These are phyloP conservation scores for Zophobas atratus DNA, from an alignment of 1,140 invertebrate genomes.

Conservation along the genomic window DNA sequence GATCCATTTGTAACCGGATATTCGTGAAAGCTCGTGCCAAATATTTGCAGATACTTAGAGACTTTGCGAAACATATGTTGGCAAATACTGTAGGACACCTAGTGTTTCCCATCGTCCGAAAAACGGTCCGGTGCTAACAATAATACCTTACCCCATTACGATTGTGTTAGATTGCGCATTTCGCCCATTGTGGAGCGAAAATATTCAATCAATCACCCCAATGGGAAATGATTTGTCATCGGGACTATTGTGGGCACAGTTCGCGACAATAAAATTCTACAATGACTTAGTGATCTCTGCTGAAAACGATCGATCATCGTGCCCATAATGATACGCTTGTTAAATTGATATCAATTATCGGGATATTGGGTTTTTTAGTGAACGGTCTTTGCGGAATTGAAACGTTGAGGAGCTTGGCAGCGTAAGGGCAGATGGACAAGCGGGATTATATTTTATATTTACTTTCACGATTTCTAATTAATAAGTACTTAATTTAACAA, in stretches of 20 bases:
- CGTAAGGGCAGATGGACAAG: too few relatives aligned
- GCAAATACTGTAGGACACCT: constrained; percentile 54
- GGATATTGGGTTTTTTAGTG: constrained; percentile 19
- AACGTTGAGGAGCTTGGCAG: too few relatives aligned
- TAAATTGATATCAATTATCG: constrained; percentile 52
- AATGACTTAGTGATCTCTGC: constrained; percentile 22
- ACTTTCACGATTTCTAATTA: too few relatives aligned
- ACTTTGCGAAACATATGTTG: constrained; percentile 62
- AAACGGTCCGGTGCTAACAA: constrained; percentile 23
- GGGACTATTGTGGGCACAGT: constrained; percentile 5
- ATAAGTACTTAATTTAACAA: too few relatives aligned
- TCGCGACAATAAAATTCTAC: constrained; percentile 31
- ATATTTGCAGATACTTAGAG: constrained; percentile 62
- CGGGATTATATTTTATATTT: too few relatives aligned
- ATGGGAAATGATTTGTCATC: constrained; percentile 51
- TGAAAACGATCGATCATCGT: constrained; percentile 50
- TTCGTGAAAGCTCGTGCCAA: constrained; percentile 53
- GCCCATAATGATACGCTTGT: constrained; percentile 51
- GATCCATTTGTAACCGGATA: constrained; percentile 58
- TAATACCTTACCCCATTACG: constrained; percentile 18
- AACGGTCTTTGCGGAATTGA: neutral
- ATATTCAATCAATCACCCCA: constrained; percentile 48
- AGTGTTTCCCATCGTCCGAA: constrained; percentile 17
- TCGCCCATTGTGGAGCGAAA: constrained; percentile 43
- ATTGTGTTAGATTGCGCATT: constrained; percentile 39